These are phyloP conservation scores for Hyperoodon ampullatus DNA, from an alignment of 2,113 vertebrate species.

Conservation along the genomic window DNA sequence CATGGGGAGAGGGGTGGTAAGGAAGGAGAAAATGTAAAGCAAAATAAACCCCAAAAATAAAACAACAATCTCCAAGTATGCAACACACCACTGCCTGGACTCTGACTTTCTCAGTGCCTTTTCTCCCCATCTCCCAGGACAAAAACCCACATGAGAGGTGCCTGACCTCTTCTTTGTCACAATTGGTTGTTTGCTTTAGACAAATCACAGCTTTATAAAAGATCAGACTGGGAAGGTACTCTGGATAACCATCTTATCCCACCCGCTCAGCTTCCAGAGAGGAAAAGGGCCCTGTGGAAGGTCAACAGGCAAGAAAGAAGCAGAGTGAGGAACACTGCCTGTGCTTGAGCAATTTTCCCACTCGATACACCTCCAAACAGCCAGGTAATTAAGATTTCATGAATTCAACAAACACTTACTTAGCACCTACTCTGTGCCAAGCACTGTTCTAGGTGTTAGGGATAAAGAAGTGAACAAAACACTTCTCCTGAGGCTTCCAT, in stretches of 20 bases:
- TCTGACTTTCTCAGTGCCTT: not conserved
- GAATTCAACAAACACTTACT: not conserved
- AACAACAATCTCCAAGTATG: not conserved
- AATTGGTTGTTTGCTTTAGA: not conserved
- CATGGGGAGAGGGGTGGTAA: not conserved
- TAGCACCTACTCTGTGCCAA: not conserved
- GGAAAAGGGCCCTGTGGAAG: not conserved
- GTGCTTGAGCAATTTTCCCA: not conserved
- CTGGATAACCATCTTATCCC: not conserved
- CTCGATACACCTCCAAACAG: not conserved
- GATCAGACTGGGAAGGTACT: not conserved
- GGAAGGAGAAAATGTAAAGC: not conserved
- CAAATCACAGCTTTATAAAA: not conserved
- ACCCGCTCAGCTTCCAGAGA: not conserved
- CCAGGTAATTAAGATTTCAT: not conserved
- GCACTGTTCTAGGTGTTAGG: not conserved
- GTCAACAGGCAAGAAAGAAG: not conserved
- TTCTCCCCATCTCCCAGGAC: not conserved
- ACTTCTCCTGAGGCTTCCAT: not conserved
- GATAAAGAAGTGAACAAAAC: not conserved
- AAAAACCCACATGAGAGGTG: not conserved
- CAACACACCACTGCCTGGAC: not conserved
- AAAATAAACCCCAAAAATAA: not conserved
- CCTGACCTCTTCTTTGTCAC: not conserved
- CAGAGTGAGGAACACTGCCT: not conserved